These are phyloP conservation scores for Drosophila albomicans DNA, from an alignment of 1,140 invertebrate species.

Conservation along the genomic window DNA sequence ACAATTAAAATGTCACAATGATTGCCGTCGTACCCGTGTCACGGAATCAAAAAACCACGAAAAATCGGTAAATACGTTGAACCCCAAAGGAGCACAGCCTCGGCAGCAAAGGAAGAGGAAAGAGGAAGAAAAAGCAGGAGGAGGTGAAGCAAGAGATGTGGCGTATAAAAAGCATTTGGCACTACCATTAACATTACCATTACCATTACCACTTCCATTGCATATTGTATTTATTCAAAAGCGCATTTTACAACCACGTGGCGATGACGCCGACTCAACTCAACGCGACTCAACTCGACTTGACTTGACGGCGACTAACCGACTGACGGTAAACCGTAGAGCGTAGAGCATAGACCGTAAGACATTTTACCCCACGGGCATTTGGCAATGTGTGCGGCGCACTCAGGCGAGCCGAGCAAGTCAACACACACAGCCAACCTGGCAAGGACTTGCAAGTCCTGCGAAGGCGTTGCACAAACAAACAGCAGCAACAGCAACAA, in stretches of 20 bases:
- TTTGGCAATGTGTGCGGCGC: slow-evolving; percentile 37
- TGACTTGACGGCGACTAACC: slow-evolving; percentile 19
- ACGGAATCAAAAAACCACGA: slow-evolving; percentile 79
- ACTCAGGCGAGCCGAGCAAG: slow-evolving; percentile 53
- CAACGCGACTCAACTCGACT: neutral
- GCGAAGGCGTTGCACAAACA: slow-evolving; percentile 62
- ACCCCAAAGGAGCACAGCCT: slow-evolving; percentile 54
- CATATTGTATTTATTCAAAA: slow-evolving; percentile 74
- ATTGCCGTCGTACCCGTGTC: slow-evolving; percentile 79
- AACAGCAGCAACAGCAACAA: slow-evolving; percentile 13
- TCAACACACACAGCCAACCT: slow-evolving; percentile 37
- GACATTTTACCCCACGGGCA: slow-evolving; percentile 46
- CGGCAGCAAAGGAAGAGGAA: neutral
- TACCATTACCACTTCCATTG: slow-evolving; percentile 32
- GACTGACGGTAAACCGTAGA: slow-evolving; percentile 15
- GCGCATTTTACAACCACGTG: slow-evolving; percentile 79
- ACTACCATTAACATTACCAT: no score
- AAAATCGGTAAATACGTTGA: slow-evolving; percentile 73
- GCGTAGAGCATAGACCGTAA: slow-evolving; percentile 16
- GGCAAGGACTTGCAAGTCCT: slow-evolving; percentile 24
- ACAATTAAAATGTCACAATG: slow-evolving; percentile 85
- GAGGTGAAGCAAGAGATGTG: neutral
- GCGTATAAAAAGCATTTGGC: slow-evolving; percentile 21
- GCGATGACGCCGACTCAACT: slow-evolving; percentile 33
- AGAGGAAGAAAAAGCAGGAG: neutral